Evolutionary conservation across 2,888 invertebrate species (phyloP).

Genomic region (Andrena bucephala): DNA sequence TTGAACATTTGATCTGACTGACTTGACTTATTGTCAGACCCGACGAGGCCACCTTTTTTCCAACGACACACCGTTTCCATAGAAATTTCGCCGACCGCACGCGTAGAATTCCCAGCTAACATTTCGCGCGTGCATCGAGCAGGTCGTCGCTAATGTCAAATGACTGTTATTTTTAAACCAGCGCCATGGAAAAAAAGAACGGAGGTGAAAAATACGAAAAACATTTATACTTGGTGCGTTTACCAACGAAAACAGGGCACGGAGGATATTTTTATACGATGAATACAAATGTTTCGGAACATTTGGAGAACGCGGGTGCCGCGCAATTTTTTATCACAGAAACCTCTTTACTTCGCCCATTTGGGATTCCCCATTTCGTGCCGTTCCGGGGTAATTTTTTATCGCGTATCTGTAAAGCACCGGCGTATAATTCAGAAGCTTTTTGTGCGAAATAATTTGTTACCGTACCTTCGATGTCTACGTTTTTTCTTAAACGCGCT

Average conservation of each 20-base stretch:
- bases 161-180: neutral
- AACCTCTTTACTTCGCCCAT: no score
- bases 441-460: no score
- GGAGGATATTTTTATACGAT: neutral
- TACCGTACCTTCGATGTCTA: no score
- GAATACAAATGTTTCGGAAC: neutral
- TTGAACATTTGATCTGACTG: neutral
- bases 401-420: no score
- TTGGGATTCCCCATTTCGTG: no score
- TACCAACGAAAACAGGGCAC: neutral
- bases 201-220: neutral
- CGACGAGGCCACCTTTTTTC: conserved; percentile 18
- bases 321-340: neutral
- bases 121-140: neutral
- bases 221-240: conserved; percentile 18
- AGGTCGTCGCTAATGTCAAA: neutral
- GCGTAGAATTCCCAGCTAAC: neutral
- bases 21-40: conserved; percentile 51
- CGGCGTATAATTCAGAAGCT: no score
- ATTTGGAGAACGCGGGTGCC: neutral
- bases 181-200: neutral
- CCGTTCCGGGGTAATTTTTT: no score
- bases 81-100: neutral
- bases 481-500: no score
- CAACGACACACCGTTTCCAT: neutral